These are phyloP conservation scores for Zhuqinia jingwanae DNA, from an alignment of 2,888 invertebrate species.

Conservation along the genomic window DNA sequence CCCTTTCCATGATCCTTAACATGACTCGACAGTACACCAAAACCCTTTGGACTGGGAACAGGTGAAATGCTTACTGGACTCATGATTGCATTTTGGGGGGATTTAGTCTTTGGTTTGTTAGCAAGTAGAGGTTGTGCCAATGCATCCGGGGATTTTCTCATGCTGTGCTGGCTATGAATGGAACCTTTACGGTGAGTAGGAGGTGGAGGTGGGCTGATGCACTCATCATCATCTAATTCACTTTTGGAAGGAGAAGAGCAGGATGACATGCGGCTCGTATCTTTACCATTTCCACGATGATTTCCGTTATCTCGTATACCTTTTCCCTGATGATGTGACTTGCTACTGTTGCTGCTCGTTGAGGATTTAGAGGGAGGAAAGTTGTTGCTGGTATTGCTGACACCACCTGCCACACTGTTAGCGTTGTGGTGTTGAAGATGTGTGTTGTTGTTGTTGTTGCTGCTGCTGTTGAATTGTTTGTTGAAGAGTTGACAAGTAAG, in stretches of 20 bases:
- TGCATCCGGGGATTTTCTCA: conserved; percentile 73
- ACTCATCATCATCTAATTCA: conserved; percentile 71
- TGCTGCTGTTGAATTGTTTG: conserved; percentile 75
- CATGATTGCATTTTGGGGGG: conserved; percentile 80
- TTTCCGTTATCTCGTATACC: conserved; percentile 45
- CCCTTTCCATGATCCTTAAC: conserved; percentile 46
- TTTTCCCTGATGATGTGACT: conserved; percentile 58
- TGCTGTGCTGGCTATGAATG: conserved; percentile 48
- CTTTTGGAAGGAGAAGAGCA: conserved; percentile 71
- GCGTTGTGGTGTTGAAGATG: conserved; percentile 81
- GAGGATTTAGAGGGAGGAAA: conserved; percentile 48
- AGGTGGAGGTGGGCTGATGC: conserved; percentile 64
- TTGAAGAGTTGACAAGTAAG: conserved; percentile 76
- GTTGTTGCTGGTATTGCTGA: conserved; percentile 59
- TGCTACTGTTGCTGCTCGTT: conserved; percentile 7
- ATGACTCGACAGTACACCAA: conserved; percentile 31
- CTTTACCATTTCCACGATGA: conserved; percentile 57
- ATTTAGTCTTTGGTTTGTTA: conserved; percentile 76
- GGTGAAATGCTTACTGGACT: conserved; percentile 83
- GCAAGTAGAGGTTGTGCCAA: conserved; percentile 35
- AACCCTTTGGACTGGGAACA: conserved; percentile 84
- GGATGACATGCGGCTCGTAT: conserved; percentile 68
- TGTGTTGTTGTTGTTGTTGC: conserved; percentile 71
- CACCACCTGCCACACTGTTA: conserved; percentile 84
- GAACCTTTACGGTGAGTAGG: conserved; percentile 56